phyloP scores from a whole-genome alignment of 2,113 vertebrate species.

The Heterochromis multidens region DNA sequence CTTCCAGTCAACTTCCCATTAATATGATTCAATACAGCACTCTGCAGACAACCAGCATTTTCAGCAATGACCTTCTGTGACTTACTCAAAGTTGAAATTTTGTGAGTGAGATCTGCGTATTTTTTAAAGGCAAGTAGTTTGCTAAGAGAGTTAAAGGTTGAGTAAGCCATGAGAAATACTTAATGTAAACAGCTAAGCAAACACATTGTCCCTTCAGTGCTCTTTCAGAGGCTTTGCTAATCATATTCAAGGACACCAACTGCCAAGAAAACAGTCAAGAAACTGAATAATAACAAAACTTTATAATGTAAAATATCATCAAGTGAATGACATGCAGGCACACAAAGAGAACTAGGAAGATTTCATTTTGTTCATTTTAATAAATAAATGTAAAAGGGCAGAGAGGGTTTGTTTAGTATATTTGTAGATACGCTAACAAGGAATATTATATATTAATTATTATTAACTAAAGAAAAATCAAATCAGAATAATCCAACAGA shows the following conservation, averaged over 20 bases:
- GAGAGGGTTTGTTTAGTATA: neutral
- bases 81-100: neutral
- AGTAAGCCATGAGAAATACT: neutral
- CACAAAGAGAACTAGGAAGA: neutral
- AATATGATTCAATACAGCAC: neutral
- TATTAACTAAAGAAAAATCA: neutral
- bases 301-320: neutral
- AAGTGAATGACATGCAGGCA: neutral
- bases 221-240: neutral
- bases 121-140: neutral
- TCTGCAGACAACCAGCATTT: neutral
- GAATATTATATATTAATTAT: too few species aligned
- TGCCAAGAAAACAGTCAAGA: neutral
- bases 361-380: neutral
- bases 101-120: neutral
- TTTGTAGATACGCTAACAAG: neutral
- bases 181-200: neutral
- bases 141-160: neutral
- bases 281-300: neutral
- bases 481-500: neutral
- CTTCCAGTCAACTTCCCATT: neutral
- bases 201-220: neutral
- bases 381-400: neutral
- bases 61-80: neutral
- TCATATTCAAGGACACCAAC: neutral